Conservation (phyloP, 2,113 vertebrate species). For the Ceratotherium simum region DNA sequence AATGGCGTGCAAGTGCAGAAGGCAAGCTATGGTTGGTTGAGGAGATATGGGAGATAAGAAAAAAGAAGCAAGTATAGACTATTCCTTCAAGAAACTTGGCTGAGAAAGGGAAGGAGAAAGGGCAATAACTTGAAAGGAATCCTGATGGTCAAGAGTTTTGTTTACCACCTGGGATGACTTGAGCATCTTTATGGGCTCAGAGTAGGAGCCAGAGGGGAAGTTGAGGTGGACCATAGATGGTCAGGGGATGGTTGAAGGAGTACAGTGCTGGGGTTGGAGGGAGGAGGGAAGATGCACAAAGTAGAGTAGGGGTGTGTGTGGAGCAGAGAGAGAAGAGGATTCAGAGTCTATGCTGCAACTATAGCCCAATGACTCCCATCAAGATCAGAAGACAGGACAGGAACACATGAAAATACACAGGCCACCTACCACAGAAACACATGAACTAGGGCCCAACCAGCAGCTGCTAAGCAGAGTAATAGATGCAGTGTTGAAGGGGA, state of each 20-base stretch:
- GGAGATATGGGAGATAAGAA: background rate
- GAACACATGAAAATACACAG: background rate
- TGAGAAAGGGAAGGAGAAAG: background rate
- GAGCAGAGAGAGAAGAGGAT: background rate
- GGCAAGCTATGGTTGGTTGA: background rate
- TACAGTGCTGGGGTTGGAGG: too few relatives aligned
- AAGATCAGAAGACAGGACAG: background rate
- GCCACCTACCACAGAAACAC: background rate
- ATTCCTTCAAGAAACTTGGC: background rate
- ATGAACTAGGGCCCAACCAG: background rate
- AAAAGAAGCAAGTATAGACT: background rate
- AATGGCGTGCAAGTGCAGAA: background rate
- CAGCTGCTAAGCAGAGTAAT: background rate
- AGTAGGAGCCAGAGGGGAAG: background rate
- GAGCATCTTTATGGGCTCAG: background rate
- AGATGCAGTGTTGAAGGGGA: background rate
- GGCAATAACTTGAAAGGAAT: background rate
- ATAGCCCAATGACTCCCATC: background rate
- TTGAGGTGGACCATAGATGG: background rate
- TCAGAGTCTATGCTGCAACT: background rate
- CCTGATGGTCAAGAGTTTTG: background rate
- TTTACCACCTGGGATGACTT: background rate
- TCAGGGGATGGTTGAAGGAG: background rate
- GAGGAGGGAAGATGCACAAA: background rate
- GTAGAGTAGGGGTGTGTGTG: accelerated